These are phyloP conservation scores for Stegophylla sp. DNA, from an alignment of 2,888 invertebrate species.

Conservation along the genomic window DNA sequence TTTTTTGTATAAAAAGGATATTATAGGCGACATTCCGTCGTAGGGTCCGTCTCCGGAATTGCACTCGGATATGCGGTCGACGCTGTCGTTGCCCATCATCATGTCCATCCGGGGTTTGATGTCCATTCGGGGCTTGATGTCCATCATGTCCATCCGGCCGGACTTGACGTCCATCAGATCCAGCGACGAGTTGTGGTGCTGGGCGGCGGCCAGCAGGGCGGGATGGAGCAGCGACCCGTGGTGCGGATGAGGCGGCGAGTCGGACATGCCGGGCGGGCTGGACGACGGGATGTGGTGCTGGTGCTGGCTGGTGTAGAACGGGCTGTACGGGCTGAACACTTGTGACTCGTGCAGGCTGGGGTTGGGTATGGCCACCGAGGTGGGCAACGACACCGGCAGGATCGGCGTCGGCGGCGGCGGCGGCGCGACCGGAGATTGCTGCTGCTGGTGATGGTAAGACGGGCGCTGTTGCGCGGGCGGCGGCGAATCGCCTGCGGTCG, in stretches of 20 bases:
- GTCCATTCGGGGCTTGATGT: constrained; percentile 72
- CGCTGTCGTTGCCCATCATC: constrained; percentile 73
- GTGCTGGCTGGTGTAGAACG: constrained; percentile 73
- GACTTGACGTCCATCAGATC: constrained; percentile 78
- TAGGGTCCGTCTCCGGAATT: constrained; percentile 86
- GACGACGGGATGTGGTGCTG: constrained; percentile 65
- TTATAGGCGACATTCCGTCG: constrained; percentile 92
- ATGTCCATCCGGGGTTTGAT: constrained; percentile 68
- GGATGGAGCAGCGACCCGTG: constrained; percentile 86
- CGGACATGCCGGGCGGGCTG: constrained; percentile 73
- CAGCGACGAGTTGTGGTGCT: constrained; percentile 81
- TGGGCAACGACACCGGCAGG: constrained; percentile 87
- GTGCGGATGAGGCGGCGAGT: constrained; percentile 78
- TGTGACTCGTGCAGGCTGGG: constrained; percentile 93
- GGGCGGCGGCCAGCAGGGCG: constrained; percentile 81
- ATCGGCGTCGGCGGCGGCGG: constrained; percentile 80
- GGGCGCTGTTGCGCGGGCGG: constrained; percentile 84
- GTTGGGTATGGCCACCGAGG: constrained; percentile 95
- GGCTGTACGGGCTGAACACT: constrained; percentile 90
- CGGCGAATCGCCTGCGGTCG: constrained; percentile 71
- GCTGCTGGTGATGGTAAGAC: constrained; percentile 78
- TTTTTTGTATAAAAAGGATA: constrained; percentile 80
- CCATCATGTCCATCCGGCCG: constrained; percentile 65
- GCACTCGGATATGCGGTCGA: constrained; percentile 87
- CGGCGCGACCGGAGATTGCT: constrained; percentile 74